A percentile compares a stretch with the other conserved stretches of the same genome.
These are phyloP conservation scores for Chrysodeixis includens DNA, from an alignment of 2,888 invertebrate genomes.

Conservation along the genomic window DNA sequence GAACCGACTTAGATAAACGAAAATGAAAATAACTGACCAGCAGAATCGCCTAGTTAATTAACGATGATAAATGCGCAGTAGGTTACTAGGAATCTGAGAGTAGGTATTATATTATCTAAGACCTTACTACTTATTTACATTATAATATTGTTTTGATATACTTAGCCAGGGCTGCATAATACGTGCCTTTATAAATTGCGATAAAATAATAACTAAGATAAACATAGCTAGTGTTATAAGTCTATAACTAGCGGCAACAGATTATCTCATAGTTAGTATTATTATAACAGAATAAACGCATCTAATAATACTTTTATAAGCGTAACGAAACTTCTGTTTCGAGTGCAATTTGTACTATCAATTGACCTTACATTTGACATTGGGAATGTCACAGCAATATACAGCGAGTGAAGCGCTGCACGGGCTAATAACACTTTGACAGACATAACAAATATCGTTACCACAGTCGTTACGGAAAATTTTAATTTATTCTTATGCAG, in stretches of 20 bases:
- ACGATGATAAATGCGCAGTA: neutral
- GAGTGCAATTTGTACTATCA: slow-evolving; percentile 47
- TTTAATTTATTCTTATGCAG: neutral
- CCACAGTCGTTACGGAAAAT: slow-evolving; percentile 5
- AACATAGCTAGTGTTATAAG: neutral
- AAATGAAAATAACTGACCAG: neutral
- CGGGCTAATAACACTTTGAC: neutral
- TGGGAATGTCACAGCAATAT: slow-evolving; percentile 65
- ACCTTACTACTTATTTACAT: slow-evolving; percentile 10
- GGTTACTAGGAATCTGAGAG: neutral
- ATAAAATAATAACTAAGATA: neutral
- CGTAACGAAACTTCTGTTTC: slow-evolving; percentile 18
- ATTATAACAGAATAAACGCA: slow-evolving; percentile 12
- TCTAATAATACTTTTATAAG: slow-evolving; percentile 12
- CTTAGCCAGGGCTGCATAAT: neutral
- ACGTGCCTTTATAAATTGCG: neutral
- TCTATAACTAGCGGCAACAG: neutral
- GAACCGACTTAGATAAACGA: neutral
- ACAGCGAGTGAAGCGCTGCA: slow-evolving; percentile 69
- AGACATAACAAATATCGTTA: slow-evolving; percentile 13
- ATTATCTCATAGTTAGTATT: slow-evolving; percentile 6
- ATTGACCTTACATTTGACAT: slow-evolving; percentile 87
- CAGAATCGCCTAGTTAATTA: neutral
- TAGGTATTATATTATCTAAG: slow-evolving; percentile 7
- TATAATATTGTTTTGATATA: slow-evolving; percentile 13